Percentiles rank a stretch among this genome's conserved stretches.
phyloP scores from a whole-genome alignment of 2,888 invertebrate genomes.

The Watsonalla binaria region DNA sequence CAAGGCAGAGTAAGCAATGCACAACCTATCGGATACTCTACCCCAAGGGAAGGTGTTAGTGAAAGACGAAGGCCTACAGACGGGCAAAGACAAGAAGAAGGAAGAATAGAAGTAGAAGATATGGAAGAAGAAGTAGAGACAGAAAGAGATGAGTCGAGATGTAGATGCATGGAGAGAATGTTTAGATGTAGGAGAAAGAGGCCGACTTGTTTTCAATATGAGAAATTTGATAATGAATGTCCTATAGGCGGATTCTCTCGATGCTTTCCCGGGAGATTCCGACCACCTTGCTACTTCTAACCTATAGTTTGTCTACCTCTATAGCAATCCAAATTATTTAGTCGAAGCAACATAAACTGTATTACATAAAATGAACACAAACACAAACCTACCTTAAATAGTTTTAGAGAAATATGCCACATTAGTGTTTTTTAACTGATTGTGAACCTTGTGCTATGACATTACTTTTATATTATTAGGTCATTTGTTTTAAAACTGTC shows the following conservation, averaged over 20 bases:
- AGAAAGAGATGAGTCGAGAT: slow-evolving; percentile 13
- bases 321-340: too few species aligned
- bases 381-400: too few species aligned
- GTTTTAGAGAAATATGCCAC: too few species aligned
- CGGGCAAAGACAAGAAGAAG: slow-evolving; percentile 8
- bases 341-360: too few species aligned
- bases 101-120: slow-evolving; percentile 22
- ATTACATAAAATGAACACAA: too few species aligned
- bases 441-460: too few species aligned
- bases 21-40: slow-evolving; percentile 22
- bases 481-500: too few species aligned
- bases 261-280: slow-evolving; percentile 18
- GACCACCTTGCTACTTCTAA: slow-evolving; percentile 24
- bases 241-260: neutral
- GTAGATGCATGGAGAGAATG: slow-evolving; percentile 27
- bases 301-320: neutral
- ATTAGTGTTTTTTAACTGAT: too few species aligned
- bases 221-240: neutral
- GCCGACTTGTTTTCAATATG: slow-evolving; percentile 4
- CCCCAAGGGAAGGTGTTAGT: slow-evolving; percentile 18
- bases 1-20: slow-evolving; percentile 3
- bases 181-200: slow-evolving; percentile 14
- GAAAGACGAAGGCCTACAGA: slow-evolving; percentile 16
- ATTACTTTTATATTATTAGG: too few species aligned
- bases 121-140: slow-evolving; percentile 23